Base-by-base conservation (phyloP, 2,113 vertebrate genomes). In the Machaerirhynchus nigripectus region DNA sequence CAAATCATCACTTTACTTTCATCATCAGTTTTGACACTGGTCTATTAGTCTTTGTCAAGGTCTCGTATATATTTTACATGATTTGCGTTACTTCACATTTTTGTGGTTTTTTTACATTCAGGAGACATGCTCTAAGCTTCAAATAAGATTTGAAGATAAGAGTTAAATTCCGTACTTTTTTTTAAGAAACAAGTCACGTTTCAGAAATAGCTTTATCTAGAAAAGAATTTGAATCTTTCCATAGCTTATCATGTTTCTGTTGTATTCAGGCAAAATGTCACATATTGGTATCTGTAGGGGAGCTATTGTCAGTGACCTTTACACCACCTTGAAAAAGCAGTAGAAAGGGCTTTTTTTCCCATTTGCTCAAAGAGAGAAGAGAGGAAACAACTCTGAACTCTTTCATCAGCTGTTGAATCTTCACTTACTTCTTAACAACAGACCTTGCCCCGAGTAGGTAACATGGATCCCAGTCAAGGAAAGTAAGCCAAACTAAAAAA, bases 251-350 rank as follows among this genome's bases (percentile, higher is more conserved):
- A 53, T 84, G 63, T 75, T 97, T 96, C 90, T 92, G 67, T 93
- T 95, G 83, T 95, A 95, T 96, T 95, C 90, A 88, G 77, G 92
- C 59, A 37, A 98, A 98, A 98, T 98, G 97, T 97, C 98, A 97
- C 74, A 87, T 91, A 85, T 75, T 79, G 89, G 57, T 83, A 93
- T 95, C 97, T 95, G 65, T 87, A 96, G 95, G 96, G 93, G 95
- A 96, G 50, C 90, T 96, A 90, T 97, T 98, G 96, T 95, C 76
- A 56, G 89, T 96, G 97, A 97, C 98, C 97, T 98, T 98, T 97
- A 96, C 55, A 84, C 61, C 90, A 96, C 87, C 94, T 96, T 92
- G 87, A 91, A 96, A 97, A 96, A 95, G 61, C 80, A 80, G 79
- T 30, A 94, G 39, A 71, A 96, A 91, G 17, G 9, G 8, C 19